Conservation (phyloP, 2,888 invertebrate species). For the Ophion slaviceki region DNA sequence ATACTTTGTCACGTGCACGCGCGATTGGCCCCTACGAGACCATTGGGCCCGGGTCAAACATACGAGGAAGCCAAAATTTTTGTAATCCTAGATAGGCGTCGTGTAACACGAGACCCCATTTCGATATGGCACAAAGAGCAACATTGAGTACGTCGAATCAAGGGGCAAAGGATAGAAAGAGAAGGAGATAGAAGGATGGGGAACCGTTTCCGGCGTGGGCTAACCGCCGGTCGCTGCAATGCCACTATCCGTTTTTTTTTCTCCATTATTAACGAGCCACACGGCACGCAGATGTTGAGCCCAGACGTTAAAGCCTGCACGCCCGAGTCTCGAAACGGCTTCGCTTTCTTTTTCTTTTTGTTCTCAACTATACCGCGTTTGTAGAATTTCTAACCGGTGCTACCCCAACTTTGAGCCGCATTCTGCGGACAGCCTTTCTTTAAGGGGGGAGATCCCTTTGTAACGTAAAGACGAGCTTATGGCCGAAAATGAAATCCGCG, state of each 20-base stretch:
- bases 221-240: conserved; percentile 51
- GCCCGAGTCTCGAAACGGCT: conserved; percentile 45
- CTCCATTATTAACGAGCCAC: conserved; percentile 53
- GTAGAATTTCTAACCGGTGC: conserved; percentile 29
- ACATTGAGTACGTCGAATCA: conserved; percentile 37
- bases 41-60: conserved; percentile 10
- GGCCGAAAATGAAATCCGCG: too few relatives aligned
- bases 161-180: conserved; percentile 35
- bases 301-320: conserved; percentile 47
- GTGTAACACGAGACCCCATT: conserved; percentile 62
- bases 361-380: conserved; percentile 12
- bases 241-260: conserved; percentile 49
- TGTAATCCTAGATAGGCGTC: conserved; percentile 71
- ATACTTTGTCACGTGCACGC: conserved; percentile 49
- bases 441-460: too few relatives aligned
- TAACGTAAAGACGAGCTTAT: too few relatives aligned
- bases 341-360: conserved; percentile 36
- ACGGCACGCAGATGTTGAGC: conserved; percentile 68
- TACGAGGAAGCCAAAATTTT: conserved; percentile 68
- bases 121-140: conserved; percentile 49
- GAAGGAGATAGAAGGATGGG: conserved; percentile 19
- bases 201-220: conserved; percentile 61
- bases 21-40: background rate
- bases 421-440: background rate
- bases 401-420: too few relatives aligned